Percentiles rank a stretch among this genome's conserved stretches.
Conservation (phyloP, 2,888 invertebrate genomes). For the Strigamia transsilvanica region DNA sequence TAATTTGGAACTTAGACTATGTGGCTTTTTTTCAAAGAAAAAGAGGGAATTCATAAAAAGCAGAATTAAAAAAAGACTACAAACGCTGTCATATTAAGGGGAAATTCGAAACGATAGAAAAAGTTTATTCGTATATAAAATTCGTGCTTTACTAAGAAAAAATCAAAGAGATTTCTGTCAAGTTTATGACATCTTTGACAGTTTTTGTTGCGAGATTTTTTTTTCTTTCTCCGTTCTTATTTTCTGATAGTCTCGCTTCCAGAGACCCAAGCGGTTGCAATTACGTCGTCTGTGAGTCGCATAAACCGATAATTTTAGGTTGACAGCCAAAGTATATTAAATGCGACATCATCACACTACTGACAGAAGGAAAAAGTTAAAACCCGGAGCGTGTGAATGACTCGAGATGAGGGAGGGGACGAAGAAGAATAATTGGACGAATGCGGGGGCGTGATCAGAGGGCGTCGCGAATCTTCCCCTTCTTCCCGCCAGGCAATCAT, state of each 20-base stretch:
- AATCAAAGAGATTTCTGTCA: conserved; percentile 32
- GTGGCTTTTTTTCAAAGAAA: background rate
- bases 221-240: background rate
- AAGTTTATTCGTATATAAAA: conserved; percentile 1
- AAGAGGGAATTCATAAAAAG: conserved; percentile 2
- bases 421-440: conserved; percentile 47
- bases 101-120: background rate
- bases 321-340: conserved; percentile 45
- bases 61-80: background rate
- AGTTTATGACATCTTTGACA: conserved; percentile 28
- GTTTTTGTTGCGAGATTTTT: background rate
- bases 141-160: background rate
- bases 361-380: conserved; percentile 49
- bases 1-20: conserved; percentile 37
- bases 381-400: conserved; percentile 42
- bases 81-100: conserved; percentile 21
- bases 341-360: conserved; percentile 35
- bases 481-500: conserved; percentile 48
- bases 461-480: conserved; percentile 33
- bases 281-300: conserved; percentile 27
- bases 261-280: conserved; percentile 10
- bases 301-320: conserved; percentile 29
- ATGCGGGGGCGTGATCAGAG: conserved; percentile 47
- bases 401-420: conserved; percentile 46
- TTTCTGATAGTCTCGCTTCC: background rate